Percentiles rank a stretch among this genome's conserved stretches.
Conservation (phyloP, 2,888 invertebrate species). For the Bellardia pandia region DNA sequence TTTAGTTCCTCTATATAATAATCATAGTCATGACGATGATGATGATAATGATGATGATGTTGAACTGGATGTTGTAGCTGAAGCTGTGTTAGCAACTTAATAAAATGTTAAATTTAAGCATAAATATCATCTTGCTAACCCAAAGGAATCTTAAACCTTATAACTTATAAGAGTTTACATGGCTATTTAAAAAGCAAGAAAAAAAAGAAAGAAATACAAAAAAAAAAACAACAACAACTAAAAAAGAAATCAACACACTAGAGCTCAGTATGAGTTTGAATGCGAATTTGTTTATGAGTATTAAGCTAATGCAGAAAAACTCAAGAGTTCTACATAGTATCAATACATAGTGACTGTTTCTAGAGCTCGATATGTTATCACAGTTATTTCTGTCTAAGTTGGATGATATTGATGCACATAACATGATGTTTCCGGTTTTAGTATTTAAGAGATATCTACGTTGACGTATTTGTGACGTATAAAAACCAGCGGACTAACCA, state of each 20-base stretch:
- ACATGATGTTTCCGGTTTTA: too few relatives aligned
- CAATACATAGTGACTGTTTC: too few relatives aligned
- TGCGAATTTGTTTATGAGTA: constrained; percentile 9
- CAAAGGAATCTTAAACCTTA: constrained; percentile 45
- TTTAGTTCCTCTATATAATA: constrained; percentile 2
- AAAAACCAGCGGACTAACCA: too few relatives aligned
- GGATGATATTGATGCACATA: too few relatives aligned
- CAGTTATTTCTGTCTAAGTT: too few relatives aligned
- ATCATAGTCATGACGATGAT: constrained; percentile 20
- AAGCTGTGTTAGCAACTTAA: constrained; percentile 66
- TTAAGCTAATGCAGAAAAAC: too few relatives aligned
- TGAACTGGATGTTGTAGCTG: constrained; percentile 36
- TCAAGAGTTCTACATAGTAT: too few relatives aligned
- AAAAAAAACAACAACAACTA: not conserved
- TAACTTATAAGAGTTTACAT: constrained; percentile 31
- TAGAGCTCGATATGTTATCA: too few relatives aligned
- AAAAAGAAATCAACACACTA: constrained; percentile 57
- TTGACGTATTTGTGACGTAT: too few relatives aligned
- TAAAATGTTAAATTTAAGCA: constrained; percentile 67
- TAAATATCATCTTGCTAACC: constrained; percentile 53
- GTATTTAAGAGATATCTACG: too few relatives aligned
- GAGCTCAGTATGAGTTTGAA: constrained; percentile 23
- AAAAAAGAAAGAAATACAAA: not conserved
- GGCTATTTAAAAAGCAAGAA: constrained; percentile 31
- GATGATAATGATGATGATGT: not conserved